phyloP scores from a whole-genome alignment of 2,113 vertebrate genomes.

The Perca flavescens region DNA sequence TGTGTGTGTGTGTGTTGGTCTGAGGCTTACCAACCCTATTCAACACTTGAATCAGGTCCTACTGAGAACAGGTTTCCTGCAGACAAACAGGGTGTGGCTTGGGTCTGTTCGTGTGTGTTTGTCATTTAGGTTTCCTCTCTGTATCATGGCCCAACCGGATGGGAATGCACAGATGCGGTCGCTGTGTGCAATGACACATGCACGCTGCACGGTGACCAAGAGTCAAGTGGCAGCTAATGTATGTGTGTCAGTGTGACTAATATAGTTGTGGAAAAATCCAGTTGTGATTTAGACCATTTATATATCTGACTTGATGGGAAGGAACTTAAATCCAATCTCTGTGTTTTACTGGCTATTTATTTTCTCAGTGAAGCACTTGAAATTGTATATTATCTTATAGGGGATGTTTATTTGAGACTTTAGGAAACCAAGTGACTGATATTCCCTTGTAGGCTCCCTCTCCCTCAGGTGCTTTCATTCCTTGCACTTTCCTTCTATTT shows the following conservation, averaged over 20 bases:
- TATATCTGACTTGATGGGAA: constrained; percentile 32
- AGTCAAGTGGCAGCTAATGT: constrained; percentile 43
- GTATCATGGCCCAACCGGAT: constrained; percentile 50
- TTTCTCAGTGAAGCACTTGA: constrained; percentile 45
- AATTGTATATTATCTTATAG: constrained; percentile 44
- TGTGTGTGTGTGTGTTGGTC: constrained; percentile 50
- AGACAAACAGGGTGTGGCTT: constrained; percentile 78
- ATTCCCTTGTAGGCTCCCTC: constrained; percentile 26
- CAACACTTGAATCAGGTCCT: constrained; percentile 64
- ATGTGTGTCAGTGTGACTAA: constrained; percentile 56
- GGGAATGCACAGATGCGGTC: constrained; percentile 71
- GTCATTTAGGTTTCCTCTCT: constrained; percentile 63
- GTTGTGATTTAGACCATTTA: constrained; percentile 29
- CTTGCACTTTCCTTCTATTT: not conserved
- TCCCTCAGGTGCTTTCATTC: constrained; percentile 26
- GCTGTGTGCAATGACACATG: constrained; percentile 60
- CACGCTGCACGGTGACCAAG: constrained; percentile 32
- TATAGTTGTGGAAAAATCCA: constrained; percentile 27
- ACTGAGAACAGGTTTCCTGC: constrained; percentile 75
- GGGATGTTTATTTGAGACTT: constrained; percentile 53
- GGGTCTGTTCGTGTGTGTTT: constrained; percentile 48
- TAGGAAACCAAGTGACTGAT: constrained; percentile 25
- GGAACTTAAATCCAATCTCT: constrained; percentile 4
- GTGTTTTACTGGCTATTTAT: constrained; percentile 36
- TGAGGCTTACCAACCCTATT: constrained; percentile 67